Base-by-base conservation (phyloP, 23 tunicate genomes). In the Trididemnum miniatum region DNA sequence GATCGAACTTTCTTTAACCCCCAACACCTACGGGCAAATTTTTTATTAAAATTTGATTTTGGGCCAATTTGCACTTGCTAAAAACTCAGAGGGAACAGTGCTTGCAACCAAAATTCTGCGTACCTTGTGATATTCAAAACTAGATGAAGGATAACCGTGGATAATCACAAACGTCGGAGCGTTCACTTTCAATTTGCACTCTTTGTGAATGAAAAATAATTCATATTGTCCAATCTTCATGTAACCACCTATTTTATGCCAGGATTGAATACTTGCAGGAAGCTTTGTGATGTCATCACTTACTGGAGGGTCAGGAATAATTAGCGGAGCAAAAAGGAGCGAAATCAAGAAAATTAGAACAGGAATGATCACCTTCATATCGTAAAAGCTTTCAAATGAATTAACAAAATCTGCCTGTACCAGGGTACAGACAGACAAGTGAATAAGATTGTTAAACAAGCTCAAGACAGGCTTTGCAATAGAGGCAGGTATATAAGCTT, bases 131-230 rank as follows among this genome's bases (percentile, higher is more conserved):
- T 91, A 96, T 29, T 96, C 99, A 44, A 31, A 96, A 60, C 90
- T 83, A 32, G 97, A 91, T 74, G 99, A 88, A 5, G 99, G 99
- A 37, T 80, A 96, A 0, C 99, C 99, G 60, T 96, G 99, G 31
- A 96, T 44, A 20, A 96, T 51, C 12, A 72, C 97, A 88, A 91
- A 91, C 28, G 99, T 96, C 66, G 91, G 82, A 15, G 85, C 82
- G 60, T 80, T 35, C 30, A 39, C 37, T 1, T 71, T 4, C 39
- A 77, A 69, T 18, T n/a, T 30, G 69, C 86, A 86, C 40, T 72
- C 77, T 65, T 80, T 40, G 52, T 85, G 27, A 35, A 95, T 74
- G 72, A 79, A 89, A 57, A 94, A 94, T n/a, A 94, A 52, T 22
- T 94, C 60, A 65, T 76, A 71, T 35, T 87, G 87, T 27, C 80